phyloP scores from a whole-genome alignment of 2,113 vertebrate genomes.

The Syrmaticus mikado region DNA sequence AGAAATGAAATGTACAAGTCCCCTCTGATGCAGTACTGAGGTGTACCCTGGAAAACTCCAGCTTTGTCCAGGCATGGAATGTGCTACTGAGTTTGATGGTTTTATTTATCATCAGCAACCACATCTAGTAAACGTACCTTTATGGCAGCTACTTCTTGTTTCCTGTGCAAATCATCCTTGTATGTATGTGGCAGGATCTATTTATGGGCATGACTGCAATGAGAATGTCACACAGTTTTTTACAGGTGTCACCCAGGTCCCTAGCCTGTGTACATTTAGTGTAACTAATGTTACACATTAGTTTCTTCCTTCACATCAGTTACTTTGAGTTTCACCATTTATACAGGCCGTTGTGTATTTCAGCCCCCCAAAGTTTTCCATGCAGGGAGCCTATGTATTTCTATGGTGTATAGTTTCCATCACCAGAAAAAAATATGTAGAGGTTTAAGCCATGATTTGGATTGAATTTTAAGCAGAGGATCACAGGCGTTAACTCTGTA shows the following conservation, averaged over 20 bases:
- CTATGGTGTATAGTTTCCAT: neutral
- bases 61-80: neutral
- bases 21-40: accelerated
- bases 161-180: neutral
- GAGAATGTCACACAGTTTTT: neutral
- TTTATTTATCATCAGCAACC: accelerated
- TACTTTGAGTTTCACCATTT: neutral
- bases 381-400: neutral
- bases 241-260: neutral
- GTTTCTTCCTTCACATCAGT: neutral
- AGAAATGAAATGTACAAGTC: neutral
- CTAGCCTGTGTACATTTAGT: too few species aligned
- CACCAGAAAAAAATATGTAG: neutral
- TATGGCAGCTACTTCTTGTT: neutral
- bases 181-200: neutral
- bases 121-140: neutral
- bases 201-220: neutral
- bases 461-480: neutral
- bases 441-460: neutral
- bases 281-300: neutral
- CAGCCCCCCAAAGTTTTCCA: neutral
- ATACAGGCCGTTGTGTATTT: neutral
- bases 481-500: neutral
- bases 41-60: neutral
- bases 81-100: neutral